Base-by-base conservation (phyloP, 1,140 invertebrate species). In the Drosophila dunni region DNA sequence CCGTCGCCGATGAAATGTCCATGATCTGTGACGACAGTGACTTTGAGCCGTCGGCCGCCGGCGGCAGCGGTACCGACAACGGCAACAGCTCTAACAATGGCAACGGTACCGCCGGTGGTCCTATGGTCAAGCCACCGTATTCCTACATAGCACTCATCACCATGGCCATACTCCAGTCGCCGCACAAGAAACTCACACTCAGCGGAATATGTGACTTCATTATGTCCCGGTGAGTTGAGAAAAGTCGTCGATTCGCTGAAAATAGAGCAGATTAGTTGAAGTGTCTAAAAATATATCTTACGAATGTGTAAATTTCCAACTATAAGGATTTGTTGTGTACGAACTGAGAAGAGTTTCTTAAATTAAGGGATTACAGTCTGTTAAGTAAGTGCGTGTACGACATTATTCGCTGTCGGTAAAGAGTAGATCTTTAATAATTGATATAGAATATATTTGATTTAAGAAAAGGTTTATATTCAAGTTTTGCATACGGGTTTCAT, bases 171-270 rank as follows among this genome's bases (percentile, higher is more conserved):
- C 94, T 99, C 0, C 98, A 99, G 81, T 98, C 98, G n/a, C 98
- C 98, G 9, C 97, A 98, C 83, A 99, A 99, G 93, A 98, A 98
- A 88, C 93, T 99, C 9, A 99, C 98, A 0, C 93, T 99, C 0
- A 98, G 98, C 83, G 98, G 98, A 13, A 99, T 99, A 67, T 99
- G 98, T 93, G 98, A 99, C 92, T 99, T 99, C 92, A 99, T 99
- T 72, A 99, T 99, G 96, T 97, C 96, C n/a, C 94, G 97, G 74
- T 92, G 33, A 88, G 80, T 90, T 11, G 0, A 29, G 24, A 4
- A 40, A 10, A 40, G 38, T 48, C 17, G 9, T 8, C 0, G 3
- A 40, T 10, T 20, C 1, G 17, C 17, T 20, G 17, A 17, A 17
- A 6, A 15, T 11, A 6, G 40, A 1, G 11, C 7, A 11, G 4